Evolutionary conservation across 2,888 invertebrate species (phyloP).

Genomic region (Pteria penguin): DNA sequence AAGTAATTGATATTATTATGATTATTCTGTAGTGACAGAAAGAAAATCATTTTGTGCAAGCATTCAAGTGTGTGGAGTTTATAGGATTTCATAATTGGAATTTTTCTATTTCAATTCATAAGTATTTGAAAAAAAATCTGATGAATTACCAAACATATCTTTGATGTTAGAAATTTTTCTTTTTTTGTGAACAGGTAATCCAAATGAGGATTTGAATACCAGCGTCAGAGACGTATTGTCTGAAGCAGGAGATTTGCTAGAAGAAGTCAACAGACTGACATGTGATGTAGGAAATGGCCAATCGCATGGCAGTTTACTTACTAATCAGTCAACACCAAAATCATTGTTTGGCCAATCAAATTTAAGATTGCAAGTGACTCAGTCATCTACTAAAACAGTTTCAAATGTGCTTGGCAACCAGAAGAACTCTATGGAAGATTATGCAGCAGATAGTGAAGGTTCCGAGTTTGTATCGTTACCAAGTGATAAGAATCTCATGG

Average conservation of each 20-base stretch:
- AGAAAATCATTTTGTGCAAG: no score
- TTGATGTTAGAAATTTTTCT: no score
- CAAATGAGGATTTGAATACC: constrained; percentile 19
- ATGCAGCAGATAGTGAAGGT: not conserved
- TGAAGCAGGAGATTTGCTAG: constrained; percentile 39
- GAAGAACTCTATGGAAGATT: not conserved
- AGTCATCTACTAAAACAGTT: constrained; percentile 7
- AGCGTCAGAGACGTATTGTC: constrained; percentile 43
- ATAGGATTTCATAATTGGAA: no score
- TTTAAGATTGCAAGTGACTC: constrained; percentile 1
- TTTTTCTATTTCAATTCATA: no score
- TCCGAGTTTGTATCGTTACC: not conserved
- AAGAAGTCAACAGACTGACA: constrained; percentile 39
- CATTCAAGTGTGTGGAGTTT: no score
- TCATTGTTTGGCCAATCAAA: not conserved
- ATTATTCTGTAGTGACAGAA: no score
- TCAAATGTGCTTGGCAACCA: constrained; percentile 1
- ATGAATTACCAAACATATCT: no score
- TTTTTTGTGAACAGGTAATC: constrained; percentile 10
- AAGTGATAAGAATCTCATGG: not conserved
- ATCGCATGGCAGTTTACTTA: constrained; percentile 9
- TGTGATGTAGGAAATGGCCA: not conserved
- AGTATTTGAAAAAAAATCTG: no score
- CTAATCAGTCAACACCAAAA: constrained; percentile 22
- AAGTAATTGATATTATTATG: no score